Percentiles rank a stretch among this genome's conserved stretches.
phyloP scores from a whole-genome alignment of 2,797 vertebrate genomes.

The Chromobotia macracanthus region DNA sequence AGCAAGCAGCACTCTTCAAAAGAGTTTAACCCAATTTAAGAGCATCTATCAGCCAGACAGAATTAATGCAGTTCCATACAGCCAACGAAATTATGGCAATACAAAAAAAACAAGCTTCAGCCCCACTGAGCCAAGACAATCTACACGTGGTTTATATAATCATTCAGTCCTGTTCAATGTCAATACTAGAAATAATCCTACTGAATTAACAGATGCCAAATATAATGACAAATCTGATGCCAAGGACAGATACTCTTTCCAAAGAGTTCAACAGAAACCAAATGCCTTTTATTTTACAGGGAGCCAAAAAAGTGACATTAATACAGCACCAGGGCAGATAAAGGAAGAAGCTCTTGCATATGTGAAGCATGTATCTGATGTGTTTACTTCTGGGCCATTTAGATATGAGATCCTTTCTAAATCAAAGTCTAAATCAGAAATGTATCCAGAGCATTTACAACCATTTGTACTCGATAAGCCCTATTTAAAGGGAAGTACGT shows the following conservation, averaged over 20 bases:
- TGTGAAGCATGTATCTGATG: background rate
- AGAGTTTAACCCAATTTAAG: background rate
- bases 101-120: background rate
- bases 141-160: background rate
- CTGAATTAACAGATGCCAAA: background rate
- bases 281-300: background rate
- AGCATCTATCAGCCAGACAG: background rate
- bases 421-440: constrained; percentile 24
- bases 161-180: background rate
- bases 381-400: background rate
- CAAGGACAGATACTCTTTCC: constrained; percentile 13
- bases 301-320: background rate
- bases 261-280: background rate
- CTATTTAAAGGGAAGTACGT: background rate
- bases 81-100: background rate
- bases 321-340: background rate
- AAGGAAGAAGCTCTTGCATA: background rate
- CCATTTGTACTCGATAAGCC: constrained; percentile 8
- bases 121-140: background rate
- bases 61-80: background rate
- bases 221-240: background rate
- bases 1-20: background rate
- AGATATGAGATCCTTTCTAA: background rate
- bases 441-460: background rate
- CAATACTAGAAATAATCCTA: background rate